phyloP scores from a whole-genome alignment of 2,797 vertebrate genomes.

The Phoeniculus purpureus region DNA sequence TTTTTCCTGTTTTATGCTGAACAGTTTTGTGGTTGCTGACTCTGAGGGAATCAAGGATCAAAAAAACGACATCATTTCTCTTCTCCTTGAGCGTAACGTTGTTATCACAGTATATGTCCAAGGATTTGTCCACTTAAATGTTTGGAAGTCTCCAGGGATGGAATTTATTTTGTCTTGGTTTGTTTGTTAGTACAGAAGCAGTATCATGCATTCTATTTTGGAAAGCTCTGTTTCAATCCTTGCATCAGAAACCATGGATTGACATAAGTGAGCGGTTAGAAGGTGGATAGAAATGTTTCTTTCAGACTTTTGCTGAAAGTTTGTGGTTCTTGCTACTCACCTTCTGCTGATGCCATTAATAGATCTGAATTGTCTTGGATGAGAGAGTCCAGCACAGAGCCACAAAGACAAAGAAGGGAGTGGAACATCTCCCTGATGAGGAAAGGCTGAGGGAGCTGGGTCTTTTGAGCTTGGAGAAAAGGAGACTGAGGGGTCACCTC shows the following conservation, averaged over 20 bases:
- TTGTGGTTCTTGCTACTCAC: neutral
- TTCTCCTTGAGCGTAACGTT: neutral
- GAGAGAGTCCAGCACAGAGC: neutral
- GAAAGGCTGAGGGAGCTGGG: too few species aligned
- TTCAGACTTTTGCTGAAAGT: neutral
- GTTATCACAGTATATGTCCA: neutral
- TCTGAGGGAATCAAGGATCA: neutral
- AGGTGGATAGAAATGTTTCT: neutral
- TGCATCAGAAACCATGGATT: neutral
- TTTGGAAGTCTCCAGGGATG: neutral
- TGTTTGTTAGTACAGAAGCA: neutral
- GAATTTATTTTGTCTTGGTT: neutral
- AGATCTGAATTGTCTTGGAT: neutral
- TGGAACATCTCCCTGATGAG: too few species aligned
- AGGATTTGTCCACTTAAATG: neutral
- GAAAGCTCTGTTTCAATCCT: neutral
- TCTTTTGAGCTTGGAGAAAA: too few species aligned
- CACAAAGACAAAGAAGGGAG: too few species aligned
- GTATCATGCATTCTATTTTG: neutral
- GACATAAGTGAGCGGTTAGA: neutral
- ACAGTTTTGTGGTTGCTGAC: neutral
- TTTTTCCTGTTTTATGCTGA: neutral
- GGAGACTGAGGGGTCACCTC: too few species aligned
- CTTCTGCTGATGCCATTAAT: neutral
- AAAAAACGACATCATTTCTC: neutral